These are phyloP conservation scores for Macquaria australasica DNA, from an alignment of 2,113 vertebrate species.

Conservation along the genomic window DNA sequence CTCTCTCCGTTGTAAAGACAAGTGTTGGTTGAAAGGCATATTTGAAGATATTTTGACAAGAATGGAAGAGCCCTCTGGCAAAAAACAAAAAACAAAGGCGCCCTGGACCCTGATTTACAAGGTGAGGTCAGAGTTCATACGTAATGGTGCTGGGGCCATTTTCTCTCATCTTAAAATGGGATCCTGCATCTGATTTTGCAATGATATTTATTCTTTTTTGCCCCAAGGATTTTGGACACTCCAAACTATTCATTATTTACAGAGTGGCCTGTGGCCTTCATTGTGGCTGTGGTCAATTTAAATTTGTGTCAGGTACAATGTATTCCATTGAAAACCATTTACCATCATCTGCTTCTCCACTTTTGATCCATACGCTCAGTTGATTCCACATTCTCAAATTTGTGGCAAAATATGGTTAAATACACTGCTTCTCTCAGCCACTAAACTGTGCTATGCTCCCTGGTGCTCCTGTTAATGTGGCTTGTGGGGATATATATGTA, in stretches of 20 bases:
- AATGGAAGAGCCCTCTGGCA: constrained; percentile 30
- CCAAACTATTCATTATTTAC: background rate
- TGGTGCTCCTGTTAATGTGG: constrained; percentile 7
- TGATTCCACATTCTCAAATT: background rate
- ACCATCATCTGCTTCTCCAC: too few relatives aligned
- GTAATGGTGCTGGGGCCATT: constrained; percentile 3
- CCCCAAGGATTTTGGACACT: background rate
- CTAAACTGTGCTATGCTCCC: background rate
- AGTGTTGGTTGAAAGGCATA: constrained; percentile 71
- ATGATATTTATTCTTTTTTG: constrained; percentile 3
- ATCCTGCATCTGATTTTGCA: constrained; percentile 7
- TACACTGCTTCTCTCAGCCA: background rate
- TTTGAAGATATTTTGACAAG: constrained; percentile 61
- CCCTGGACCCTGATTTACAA: constrained; percentile 24
- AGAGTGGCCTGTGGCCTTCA: background rate
- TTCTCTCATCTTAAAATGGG: constrained; percentile 24
- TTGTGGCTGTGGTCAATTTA: constrained; percentile 10
- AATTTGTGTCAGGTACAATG: background rate
- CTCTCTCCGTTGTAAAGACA: constrained; percentile 64
- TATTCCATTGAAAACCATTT: background rate
- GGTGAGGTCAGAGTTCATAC: constrained; percentile 47
- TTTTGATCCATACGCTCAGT: background rate
- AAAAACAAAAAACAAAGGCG: background rate
- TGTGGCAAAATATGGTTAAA: background rate
- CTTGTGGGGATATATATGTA: background rate